Conservation (phyloP, 2,888 invertebrate species). For the Eilema caniola region DNA sequence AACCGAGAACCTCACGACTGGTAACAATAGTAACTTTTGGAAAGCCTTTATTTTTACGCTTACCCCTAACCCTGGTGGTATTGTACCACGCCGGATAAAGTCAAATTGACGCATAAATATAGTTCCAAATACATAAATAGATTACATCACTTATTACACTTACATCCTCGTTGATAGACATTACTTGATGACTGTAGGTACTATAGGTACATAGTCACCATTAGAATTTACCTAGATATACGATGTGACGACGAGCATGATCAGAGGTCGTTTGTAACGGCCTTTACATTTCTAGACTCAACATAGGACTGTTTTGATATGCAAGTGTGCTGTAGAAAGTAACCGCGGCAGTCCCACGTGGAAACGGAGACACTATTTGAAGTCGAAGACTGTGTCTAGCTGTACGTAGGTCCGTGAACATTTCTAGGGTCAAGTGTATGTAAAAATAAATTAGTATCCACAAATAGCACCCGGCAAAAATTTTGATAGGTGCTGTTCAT, state of each 20-base stretch:
- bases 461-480: too few species aligned
- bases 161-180: too few species aligned
- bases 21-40: too few species aligned
- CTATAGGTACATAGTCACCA: neutral
- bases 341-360: constrained; percentile 42
- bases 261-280: neutral
- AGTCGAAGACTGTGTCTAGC: constrained; percentile 28
- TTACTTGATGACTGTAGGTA: neutral
- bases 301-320: constrained; percentile 21
- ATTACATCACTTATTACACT: too few species aligned
- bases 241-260: neutral
- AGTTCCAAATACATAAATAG: too few species aligned
- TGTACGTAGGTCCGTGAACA: neutral
- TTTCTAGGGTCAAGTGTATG: neutral
- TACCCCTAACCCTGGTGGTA: too few species aligned
- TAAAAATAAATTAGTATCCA: too few species aligned
- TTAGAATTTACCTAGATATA: neutral
- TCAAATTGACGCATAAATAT: too few species aligned
- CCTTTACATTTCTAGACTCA: neutral
- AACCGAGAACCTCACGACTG: too few species aligned
- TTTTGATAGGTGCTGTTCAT: too few species aligned
- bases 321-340: constrained; percentile 41
- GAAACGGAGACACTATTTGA: constrained; percentile 40
- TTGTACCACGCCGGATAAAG: too few species aligned
- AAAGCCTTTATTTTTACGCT: too few species aligned